Conservation (phyloP, 2,888 invertebrate genomes). For the Selenia dentaria region DNA sequence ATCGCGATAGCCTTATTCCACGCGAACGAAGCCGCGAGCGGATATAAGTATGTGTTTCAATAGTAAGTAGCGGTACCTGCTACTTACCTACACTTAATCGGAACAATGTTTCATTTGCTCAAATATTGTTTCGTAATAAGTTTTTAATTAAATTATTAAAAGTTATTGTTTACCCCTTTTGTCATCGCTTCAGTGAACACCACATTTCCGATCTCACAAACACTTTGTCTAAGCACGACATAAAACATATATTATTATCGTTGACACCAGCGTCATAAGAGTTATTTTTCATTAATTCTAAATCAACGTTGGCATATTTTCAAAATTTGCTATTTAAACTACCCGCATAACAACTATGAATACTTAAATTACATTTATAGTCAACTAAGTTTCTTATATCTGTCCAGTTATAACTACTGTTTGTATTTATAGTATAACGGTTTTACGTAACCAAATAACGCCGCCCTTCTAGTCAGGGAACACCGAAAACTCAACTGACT, state of each 20-base stretch:
- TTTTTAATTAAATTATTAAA: no score
- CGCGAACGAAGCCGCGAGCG: no score
- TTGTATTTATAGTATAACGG: slow-evolving; percentile 63
- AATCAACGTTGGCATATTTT: slow-evolving; percentile 22
- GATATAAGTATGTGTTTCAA: no score
- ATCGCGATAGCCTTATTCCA: no score
- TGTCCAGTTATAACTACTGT: slow-evolving; percentile 31
- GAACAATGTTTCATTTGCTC: no score
- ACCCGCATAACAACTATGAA: not conserved
- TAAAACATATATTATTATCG: slow-evolving; percentile 37
- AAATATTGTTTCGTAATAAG: no score
- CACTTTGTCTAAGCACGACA: slow-evolving; percentile 69
- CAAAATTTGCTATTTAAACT: slow-evolving; percentile 16
- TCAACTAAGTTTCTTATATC: not conserved
- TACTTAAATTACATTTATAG: not conserved
- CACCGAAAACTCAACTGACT: slow-evolving; percentile 74
- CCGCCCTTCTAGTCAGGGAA: slow-evolving; percentile 69
- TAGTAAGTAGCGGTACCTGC: no score
- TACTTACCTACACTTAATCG: no score
- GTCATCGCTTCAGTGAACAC: slow-evolving; percentile 73
- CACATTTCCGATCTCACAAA: slow-evolving; percentile 67
- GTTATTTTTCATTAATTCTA: slow-evolving; percentile 54
- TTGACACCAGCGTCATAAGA: slow-evolving; percentile 53
- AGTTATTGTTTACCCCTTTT: slow-evolving; percentile 75
- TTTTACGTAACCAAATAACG: slow-evolving; percentile 74